Conservation (phyloP, 2,888 invertebrate species). For the Ferrisia virgata region DNA sequence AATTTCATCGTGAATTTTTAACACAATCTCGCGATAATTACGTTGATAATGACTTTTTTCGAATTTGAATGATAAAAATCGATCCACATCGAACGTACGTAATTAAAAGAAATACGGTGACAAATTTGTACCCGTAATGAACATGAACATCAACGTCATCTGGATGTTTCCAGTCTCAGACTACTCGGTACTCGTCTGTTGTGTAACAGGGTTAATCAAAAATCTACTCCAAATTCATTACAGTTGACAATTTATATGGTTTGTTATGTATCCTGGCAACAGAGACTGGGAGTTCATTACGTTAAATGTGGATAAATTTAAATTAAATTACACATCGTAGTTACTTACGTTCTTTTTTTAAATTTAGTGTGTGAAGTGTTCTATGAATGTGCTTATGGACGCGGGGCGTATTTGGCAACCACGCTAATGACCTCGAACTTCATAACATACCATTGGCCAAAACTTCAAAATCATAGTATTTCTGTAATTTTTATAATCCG, state of each 20-base stretch:
- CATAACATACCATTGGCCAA: not conserved
- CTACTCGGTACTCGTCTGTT: not conserved
- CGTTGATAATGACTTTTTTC: not conserved
- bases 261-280: not conserved
- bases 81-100: not conserved
- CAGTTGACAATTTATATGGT: no score
- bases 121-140: not conserved
- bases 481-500: not conserved
- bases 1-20: not conserved
- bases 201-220: no score
- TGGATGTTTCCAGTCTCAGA: not conserved
- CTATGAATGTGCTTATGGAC: not conserved
- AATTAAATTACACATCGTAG: not conserved
- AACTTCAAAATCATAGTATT: not conserved
- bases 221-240: no score
- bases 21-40: not conserved
- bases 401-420: not conserved
- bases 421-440: conserved; percentile 15
- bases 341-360: conserved; percentile 2
- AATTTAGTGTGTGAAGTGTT: conserved; percentile 21
- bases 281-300: not conserved
- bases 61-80: not conserved
- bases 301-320: not conserved
- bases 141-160: not conserved
- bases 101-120: not conserved